Evolutionary conservation across 2,888 invertebrate genomes (phyloP), one percentile per base, ranked within the genome.

Genomic region (Dioctria linearis): DNA sequence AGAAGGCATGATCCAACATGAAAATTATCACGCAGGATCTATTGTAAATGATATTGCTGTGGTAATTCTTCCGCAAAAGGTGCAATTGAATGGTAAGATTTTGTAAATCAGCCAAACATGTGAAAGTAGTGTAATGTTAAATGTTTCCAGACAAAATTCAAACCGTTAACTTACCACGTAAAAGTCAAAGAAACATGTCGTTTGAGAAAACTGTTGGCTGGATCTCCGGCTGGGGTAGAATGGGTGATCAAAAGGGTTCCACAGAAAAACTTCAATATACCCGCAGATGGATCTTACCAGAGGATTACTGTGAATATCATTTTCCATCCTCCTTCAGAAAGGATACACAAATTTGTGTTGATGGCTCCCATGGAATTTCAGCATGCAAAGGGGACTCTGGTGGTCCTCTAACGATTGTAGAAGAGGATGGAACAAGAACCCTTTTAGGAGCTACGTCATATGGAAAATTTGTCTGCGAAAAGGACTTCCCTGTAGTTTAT

Each of bases 371-470:
- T 8, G 85, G 86, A 5, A 85, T 83, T 80, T 86, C 86, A 57
- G 85, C 86, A 46, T 88, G 89, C 83, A 85, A 83, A 43, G 88
- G 88, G 1, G 88, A 88, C 82, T 86, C 86, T 80, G 82, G 82
- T 54, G 82, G 82, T 46, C 82, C 82, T 51, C 49, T 80, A 25
- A 59, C 57, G 1, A 73, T 78, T 54, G 40, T 8, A 43, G 80
- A 73, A 39, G 37, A 75, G 5, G 51, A 71, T 57, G 63, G 69
- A 54, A 76, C 39, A 4, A 69, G 66, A 37, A 69, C 69, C 11
- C 25, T 80, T 43, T 37, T 82, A 46, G 82, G 82, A 13, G 4
- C 75, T 6, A 80, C 82, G 3, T 82, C 82, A 1, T 82, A 75
- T 13, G 80, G 82, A 61, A 69, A 54, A n/a, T 3, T n/a, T 5